Conservation (phyloP, 2,888 invertebrate genomes). For the Octonoba sinensis region DNA sequence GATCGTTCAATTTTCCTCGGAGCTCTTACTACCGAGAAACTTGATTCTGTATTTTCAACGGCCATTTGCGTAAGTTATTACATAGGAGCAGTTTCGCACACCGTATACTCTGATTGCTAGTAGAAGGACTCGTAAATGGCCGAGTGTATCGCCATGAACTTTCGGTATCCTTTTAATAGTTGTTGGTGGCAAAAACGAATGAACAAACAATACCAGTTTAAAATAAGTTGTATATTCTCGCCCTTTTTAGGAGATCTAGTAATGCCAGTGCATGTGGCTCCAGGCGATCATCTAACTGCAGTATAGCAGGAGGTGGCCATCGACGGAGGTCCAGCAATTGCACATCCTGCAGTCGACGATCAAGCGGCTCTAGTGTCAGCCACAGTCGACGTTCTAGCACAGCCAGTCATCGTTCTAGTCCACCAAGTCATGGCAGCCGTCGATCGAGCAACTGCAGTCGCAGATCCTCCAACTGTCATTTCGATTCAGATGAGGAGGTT, state of each 20-base stretch:
- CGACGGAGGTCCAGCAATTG: constrained; percentile 17
- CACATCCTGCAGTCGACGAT: constrained; percentile 28
- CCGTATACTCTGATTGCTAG: too few species aligned
- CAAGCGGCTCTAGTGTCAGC: constrained; percentile 46
- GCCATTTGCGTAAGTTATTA: too few species aligned
- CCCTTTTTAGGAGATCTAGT: constrained; percentile 27
- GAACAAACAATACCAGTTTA: background rate
- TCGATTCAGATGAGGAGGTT: constrained; percentile 47
- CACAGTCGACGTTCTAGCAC: constrained; percentile 54
- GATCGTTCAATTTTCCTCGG: too few species aligned
- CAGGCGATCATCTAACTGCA: constrained; percentile 41
- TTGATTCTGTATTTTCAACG: too few species aligned
- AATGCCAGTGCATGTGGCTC: constrained; percentile 37
- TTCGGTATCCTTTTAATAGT: too few species aligned
- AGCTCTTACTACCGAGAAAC: too few species aligned
- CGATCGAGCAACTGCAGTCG: constrained; percentile 54
- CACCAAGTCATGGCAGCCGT: constrained; percentile 33
- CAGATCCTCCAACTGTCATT: constrained; percentile 33
- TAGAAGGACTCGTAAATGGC: too few species aligned
- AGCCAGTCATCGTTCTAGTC: constrained; percentile 45
- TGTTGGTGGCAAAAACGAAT: background rate
- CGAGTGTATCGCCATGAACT: too few species aligned
- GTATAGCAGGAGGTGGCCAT: constrained; percentile 23
- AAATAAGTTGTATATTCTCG: background rate
- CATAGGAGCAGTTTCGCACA: too few species aligned